Evolutionary conservation across 2,113 vertebrate species (phyloP).

Genomic region (Myiopsitta monachus): DNA sequence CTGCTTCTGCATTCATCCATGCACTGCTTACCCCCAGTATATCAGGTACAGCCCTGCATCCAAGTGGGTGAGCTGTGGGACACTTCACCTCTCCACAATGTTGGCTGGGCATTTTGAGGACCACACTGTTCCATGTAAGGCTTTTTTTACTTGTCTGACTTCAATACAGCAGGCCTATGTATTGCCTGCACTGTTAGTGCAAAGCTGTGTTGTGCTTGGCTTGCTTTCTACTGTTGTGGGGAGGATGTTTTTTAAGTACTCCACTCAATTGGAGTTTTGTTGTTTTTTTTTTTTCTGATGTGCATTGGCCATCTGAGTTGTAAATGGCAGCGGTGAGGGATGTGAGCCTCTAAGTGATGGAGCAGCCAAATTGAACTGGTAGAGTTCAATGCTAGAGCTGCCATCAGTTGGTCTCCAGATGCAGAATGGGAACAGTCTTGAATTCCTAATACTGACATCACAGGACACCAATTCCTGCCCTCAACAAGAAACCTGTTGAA

Average conservation of each 20-base stretch:
- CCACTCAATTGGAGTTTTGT: background rate
- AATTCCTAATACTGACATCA: background rate
- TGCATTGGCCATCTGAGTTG: background rate
- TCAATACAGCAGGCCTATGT: background rate
- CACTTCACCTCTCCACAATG: background rate
- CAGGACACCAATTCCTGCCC: background rate
- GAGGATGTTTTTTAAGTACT: background rate
- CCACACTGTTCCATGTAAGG: background rate
- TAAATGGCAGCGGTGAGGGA: background rate
- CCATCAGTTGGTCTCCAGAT: background rate
- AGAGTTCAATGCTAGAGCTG: background rate
- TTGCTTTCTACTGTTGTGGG: background rate
- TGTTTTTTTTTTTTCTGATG: background rate
- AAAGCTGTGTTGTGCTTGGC: background rate
- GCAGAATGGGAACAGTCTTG: background rate
- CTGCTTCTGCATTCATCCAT: background rate
- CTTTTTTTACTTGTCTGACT: background rate
- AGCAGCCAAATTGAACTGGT: background rate
- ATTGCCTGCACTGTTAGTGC: background rate
- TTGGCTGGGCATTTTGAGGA: background rate
- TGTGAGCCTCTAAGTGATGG: background rate
- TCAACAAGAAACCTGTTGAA: background rate
- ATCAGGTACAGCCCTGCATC: background rate
- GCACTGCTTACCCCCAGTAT: background rate
- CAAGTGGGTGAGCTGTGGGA: background rate